Evolutionary conservation across 2,888 invertebrate species (phyloP), one percentile per base, ranked within the genome.

Genomic region (Neoaliturus tenellus): DNA sequence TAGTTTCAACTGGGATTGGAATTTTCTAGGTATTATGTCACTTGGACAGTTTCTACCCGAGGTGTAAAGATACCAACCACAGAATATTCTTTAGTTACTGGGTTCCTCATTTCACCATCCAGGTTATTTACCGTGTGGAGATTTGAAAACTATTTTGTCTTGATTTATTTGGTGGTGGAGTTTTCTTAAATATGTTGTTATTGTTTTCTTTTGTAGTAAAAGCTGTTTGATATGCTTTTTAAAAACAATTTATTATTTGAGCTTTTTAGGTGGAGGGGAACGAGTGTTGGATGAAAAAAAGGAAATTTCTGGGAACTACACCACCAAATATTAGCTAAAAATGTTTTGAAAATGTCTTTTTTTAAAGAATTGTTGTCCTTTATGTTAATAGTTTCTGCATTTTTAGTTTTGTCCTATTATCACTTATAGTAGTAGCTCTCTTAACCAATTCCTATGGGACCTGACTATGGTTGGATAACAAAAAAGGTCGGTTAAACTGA

Each of bases 31-130:
- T 75, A 75, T 28, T 75, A 44, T 23, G 23, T 75, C n/a, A 75
- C 73, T 44, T 75, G 73, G 73, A 75, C 73, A 35, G 44, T 75
- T 17, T 75, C 73, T 23, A 75, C 73, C 10, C 35, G 39, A 12
- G 73, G 73, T 25, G 35, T 75, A 44, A 75, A 75, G 44, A 75
- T 75, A 4, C 73, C 73, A 28, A 75, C 35, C 4, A 75, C 14
- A 23, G 73, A 75, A 75, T 75, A 75, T 28, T 75, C 73, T 2
- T 44, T 75, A 39, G 73, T 75, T 28, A 44, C 73, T 17, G 73
- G 73, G 28, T 44, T 44, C 20, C 73, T 75, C 25, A 17, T 75
- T 75, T 75, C 73, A 44, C 73, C 73, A 5, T 12, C 44, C 17
- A 75, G 73, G 73, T 75, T 23, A 35, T 75, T 28, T 51, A n/a